Evolutionary conservation across 2,797 vertebrate species (phyloP).

Genomic region (Lacerta agilis): DNA sequence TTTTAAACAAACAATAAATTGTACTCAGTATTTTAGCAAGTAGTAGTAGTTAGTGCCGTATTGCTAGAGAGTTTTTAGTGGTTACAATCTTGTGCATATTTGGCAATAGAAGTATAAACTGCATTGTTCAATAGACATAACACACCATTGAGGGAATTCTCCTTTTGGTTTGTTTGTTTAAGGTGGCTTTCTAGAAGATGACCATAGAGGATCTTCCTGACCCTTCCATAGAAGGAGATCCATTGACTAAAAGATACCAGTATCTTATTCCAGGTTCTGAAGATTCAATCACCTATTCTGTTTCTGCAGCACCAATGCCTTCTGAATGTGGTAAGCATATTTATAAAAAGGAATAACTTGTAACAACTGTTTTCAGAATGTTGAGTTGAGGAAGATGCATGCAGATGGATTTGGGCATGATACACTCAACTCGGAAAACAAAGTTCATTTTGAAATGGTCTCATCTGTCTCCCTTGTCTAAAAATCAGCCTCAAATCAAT

Average conservation of each 20-base stretch:
- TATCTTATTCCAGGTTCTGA: slow-evolving; percentile 78
- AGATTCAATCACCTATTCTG: slow-evolving; percentile 87
- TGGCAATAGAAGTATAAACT: neutral
- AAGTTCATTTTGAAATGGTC: neutral
- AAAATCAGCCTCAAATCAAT: neutral
- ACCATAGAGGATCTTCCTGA: slow-evolving; percentile 93
- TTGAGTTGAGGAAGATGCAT: neutral
- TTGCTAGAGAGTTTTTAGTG: neutral
- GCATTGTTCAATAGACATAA: fast-evolving
- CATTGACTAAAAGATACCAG: slow-evolving; percentile 74
- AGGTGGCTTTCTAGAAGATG: slow-evolving; percentile 86
- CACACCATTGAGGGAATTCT: neutral
- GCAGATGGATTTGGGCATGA: neutral
- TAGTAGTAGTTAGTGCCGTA: neutral
- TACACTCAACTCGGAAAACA: neutral
- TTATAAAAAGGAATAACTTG: slow-evolving; percentile 5
- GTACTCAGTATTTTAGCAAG: neutral
- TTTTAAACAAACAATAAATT: too few relatives aligned
- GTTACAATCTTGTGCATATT: neutral
- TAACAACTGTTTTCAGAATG: neutral
- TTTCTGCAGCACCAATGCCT: slow-evolving; percentile 96
- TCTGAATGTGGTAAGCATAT: slow-evolving; percentile 88
- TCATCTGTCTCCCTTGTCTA: neutral
- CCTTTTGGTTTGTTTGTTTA: neutral
- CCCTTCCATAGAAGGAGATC: slow-evolving; percentile 81